phyloP scores from a whole-genome alignment of 2,888 invertebrate genomes.

The Lamellibrachia satsuma region DNA sequence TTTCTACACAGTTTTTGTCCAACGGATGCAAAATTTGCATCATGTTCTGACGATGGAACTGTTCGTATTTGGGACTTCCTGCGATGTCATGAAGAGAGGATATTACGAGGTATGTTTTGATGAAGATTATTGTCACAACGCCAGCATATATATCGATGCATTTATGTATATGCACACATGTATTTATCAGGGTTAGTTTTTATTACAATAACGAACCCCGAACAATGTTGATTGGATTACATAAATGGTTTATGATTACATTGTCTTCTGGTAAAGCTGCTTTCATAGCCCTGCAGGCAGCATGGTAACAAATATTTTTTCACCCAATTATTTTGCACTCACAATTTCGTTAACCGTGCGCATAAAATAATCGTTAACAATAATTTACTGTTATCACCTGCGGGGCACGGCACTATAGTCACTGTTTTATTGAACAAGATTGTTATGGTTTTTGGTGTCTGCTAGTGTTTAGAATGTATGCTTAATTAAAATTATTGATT shows the following conservation, averaged over 20 bases:
- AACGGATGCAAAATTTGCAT: slow-evolving; percentile 97
- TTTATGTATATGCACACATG: not conserved
- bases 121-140: not conserved
- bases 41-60: slow-evolving; percentile 99
- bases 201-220: not conserved
- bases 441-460: too few relatives aligned
- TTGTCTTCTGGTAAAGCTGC: too few relatives aligned
- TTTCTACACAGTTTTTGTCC: slow-evolving; percentile 88
- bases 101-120: slow-evolving; percentile 70
- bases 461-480: too few relatives aligned
- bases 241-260: too few relatives aligned
- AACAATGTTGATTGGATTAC: not conserved
- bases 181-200: not conserved
- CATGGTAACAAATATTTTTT: too few relatives aligned
- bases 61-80: slow-evolving; percentile 98
- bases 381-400: too few relatives aligned
- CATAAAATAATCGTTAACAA: too few relatives aligned
- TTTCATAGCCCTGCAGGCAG: too few relatives aligned
- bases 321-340: not conserved
- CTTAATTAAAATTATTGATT: too few relatives aligned
- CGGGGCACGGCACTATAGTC: too few relatives aligned
- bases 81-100: slow-evolving; percentile 89
- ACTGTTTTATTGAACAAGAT: too few relatives aligned
- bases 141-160: not conserved
- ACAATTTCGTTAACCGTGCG: not conserved